Base-by-base conservation (phyloP, 1,140 invertebrate species). In the Liolophura sinensis region DNA sequence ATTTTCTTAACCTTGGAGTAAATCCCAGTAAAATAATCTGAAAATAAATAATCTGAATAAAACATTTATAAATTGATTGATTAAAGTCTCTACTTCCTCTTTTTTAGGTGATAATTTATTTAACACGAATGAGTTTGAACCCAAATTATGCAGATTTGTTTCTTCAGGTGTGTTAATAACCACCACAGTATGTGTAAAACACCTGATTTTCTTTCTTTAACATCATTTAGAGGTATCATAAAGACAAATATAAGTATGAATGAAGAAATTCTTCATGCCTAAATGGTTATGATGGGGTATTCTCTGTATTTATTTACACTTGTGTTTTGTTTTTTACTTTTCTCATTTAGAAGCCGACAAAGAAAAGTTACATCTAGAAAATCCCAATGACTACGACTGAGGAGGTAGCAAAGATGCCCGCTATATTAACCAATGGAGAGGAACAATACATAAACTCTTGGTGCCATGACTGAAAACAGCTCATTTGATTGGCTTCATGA, bases 281-380 rank as follows among this genome's bases (percentile, higher is more conserved):
- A n/a, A n/a, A 9, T 49, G 20, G 4, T 48, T 50, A 61, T 61
- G 25, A 40, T 40, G 3, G 9, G 3, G 9, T 9, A 3, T 40
- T 40, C 31, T 40, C 31, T 40, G 31, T 40, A 5, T 40, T 40
- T 40, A 9, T 40, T 5, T 40, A 5, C 31, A 40, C 31, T 40
- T 40, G 12, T 18, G 47, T 52, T 20, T 55, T 54, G 61, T 52
- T 24, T 60, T 66, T 62, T 65, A 69, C 67, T 64, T 59, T 59
- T 76, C 73, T 27, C 71, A n/a, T n/a, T n/a, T n/a, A 85, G 91
- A 75, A 90, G 90, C 40, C 88, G 92, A 76, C 91, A 91, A 58
- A 87, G 93, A 71, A 96, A 96, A 85, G 85, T 94, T 68, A 91
- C 92, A 1, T 92, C 91, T 14, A 90, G 93, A 87, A 95, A 95